Evolutionary conservation across 2,113 vertebrate genomes (phyloP).

Genomic region (Rhynchomys soricoides): DNA sequence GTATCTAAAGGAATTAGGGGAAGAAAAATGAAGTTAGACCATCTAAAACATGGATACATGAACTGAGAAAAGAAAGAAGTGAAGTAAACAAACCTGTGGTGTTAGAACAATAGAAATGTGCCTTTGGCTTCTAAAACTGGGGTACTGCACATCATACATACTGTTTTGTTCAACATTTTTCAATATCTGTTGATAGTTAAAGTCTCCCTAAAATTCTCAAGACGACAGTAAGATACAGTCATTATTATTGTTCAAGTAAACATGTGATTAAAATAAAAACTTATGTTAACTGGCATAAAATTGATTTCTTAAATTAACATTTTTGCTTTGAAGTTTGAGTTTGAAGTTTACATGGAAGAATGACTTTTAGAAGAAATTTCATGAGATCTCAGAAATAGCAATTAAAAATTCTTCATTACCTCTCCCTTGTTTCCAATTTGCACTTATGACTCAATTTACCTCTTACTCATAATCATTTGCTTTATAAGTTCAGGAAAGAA

Average conservation of each 20-base stretch:
- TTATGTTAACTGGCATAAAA: neutral
- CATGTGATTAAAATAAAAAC: neutral
- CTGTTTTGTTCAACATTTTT: neutral
- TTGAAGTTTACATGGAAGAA: neutral
- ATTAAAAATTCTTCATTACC: neutral
- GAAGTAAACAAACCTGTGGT: neutral
- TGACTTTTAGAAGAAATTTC: neutral
- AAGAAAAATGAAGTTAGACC: neutral
- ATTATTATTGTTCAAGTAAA: neutral
- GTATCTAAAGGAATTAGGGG: neutral
- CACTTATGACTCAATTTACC: neutral
- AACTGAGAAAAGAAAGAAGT: neutral
- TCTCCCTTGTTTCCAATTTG: neutral
- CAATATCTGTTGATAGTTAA: neutral
- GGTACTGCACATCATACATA: neutral
- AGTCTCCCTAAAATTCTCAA: neutral
- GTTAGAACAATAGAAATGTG: neutral
- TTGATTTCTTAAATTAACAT: neutral
- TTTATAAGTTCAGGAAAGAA: neutral
- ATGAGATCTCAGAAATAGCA: neutral
- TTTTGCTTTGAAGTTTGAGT: neutral
- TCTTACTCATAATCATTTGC: neutral
- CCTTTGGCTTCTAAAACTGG: neutral
- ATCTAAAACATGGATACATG: neutral
- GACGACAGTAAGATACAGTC: neutral